A percentile compares a stretch with the other conserved stretches of the same genome.
phyloP scores from a whole-genome alignment of 2,797 vertebrate species.

The Antrozous pallidus region DNA sequence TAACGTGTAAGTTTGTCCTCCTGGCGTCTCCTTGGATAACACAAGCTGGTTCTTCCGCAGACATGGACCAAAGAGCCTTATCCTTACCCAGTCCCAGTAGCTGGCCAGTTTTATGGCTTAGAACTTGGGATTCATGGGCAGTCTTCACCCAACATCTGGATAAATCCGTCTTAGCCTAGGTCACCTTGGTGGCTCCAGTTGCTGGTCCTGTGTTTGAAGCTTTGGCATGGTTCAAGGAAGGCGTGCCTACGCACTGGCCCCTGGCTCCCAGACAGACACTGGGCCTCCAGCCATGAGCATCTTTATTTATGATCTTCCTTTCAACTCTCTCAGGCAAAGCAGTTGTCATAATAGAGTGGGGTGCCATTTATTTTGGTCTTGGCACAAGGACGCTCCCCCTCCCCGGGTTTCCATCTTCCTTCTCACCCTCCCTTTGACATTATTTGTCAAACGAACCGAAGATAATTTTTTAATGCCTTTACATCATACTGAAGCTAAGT shows the following conservation, averaged over 20 bases:
- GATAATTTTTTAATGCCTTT: slow-evolving; percentile 70
- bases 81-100: background rate
- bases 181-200: slow-evolving; percentile 63
- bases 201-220: slow-evolving; percentile 2
- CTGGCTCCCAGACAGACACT: slow-evolving; percentile 46
- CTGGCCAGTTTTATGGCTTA: background rate
- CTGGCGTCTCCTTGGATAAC: background rate
- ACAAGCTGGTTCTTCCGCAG: background rate
- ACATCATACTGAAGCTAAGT: slow-evolving; percentile 49
- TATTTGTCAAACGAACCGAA: slow-evolving; percentile 71
- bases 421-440: slow-evolving; percentile 60
- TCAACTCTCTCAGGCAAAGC: slow-evolving; percentile 61
- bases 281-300: slow-evolving; percentile 62
- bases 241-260: background rate
- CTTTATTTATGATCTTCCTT: slow-evolving; percentile 71
- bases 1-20: slow-evolving; percentile 20
- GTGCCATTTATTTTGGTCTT: slow-evolving; percentile 70
- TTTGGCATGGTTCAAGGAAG: slow-evolving; percentile 29
- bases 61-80: background rate
- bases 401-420: slow-evolving; percentile 44
- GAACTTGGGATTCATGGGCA: background rate
- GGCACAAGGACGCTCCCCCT: slow-evolving; percentile 41
- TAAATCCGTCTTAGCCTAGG: background rate
- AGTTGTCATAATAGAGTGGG: slow-evolving; percentile 68
- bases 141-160: slow-evolving; percentile 45